Conservation (phyloP, 2,888 invertebrate genomes). For the Acanthococcus lagerstroemiae region DNA sequence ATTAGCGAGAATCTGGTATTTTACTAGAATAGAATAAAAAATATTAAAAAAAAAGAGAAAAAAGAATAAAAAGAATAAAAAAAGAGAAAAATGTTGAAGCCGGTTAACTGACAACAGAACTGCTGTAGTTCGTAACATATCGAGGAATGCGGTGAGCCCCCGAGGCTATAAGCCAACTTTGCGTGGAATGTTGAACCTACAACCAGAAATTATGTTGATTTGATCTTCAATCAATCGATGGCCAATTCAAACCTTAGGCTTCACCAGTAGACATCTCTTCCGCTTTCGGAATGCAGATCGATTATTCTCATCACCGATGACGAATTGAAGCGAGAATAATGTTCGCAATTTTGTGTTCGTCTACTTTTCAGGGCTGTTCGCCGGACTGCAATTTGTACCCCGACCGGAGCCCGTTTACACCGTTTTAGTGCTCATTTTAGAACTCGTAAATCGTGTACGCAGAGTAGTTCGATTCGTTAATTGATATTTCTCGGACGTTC, state of each 20-base stretch:
- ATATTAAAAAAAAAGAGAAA: neutral
- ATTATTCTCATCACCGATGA: constrained; percentile 26
- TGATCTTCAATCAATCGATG: constrained; percentile 29
- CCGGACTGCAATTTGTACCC: no score
- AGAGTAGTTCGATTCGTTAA: neutral
- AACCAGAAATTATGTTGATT: constrained; percentile 30
- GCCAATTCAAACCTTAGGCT: constrained; percentile 21
- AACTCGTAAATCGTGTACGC: neutral
- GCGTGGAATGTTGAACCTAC: constrained; percentile 27
- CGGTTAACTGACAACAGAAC: neutral
- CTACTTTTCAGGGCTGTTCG: neutral
- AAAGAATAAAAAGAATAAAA: neutral
- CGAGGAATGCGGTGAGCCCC: constrained; percentile 24
- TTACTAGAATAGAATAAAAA: neutral
- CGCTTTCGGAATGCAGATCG: constrained; percentile 27
- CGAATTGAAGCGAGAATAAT: constrained; percentile 10
- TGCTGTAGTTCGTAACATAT: constrained; percentile 15
- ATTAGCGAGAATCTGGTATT: neutral
- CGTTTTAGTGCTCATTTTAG: neutral
- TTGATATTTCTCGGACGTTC: neutral
- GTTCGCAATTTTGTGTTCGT: neutral
- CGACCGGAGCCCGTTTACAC: neutral
- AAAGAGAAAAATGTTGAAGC: neutral
- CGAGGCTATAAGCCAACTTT: constrained; percentile 22
- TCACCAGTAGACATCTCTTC: constrained; percentile 25